phyloP scores from a whole-genome alignment of 2,113 vertebrate genomes.

The Eubucco bourcierii region DNA sequence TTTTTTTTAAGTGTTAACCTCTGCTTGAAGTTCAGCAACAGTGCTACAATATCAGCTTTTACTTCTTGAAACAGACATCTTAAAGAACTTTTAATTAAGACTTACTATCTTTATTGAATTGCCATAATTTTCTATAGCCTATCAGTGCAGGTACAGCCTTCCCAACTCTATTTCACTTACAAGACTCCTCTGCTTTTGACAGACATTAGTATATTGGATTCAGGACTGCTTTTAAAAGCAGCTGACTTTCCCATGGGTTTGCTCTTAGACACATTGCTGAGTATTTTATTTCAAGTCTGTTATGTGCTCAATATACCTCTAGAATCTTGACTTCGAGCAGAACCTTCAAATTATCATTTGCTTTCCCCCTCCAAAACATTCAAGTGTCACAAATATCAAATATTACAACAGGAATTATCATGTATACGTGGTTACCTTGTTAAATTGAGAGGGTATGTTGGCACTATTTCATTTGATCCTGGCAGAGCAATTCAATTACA shows the following conservation, averaged over 20 bases:
- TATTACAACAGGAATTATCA: constrained; percentile 14
- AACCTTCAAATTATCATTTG: not conserved
- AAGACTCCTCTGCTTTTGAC: not conserved
- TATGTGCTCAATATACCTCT: not conserved
- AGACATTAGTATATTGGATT: not conserved
- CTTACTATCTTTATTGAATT: not conserved
- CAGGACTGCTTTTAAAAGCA: not conserved
- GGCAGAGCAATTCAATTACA: constrained; percentile 56
- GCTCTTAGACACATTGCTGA: not conserved
- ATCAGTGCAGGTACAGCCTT: not conserved
- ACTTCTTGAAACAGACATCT: not conserved
- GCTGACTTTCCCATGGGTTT: not conserved
- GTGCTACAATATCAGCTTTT: not conserved
- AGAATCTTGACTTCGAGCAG: not conserved
- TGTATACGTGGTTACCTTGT: not conserved
- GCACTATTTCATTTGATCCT: not conserved
- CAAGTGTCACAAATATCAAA: not conserved
- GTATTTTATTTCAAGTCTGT: not conserved
- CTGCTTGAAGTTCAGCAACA: not conserved
- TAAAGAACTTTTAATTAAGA: not conserved
- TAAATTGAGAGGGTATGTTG: constrained; percentile 35
- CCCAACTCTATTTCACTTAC: not conserved
- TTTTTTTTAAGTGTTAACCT: not conserved
- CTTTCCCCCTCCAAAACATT: not conserved
- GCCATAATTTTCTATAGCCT: not conserved